Evolutionary conservation across 2,888 invertebrate species (phyloP).

Genomic region (Pollenia angustigena): DNA sequence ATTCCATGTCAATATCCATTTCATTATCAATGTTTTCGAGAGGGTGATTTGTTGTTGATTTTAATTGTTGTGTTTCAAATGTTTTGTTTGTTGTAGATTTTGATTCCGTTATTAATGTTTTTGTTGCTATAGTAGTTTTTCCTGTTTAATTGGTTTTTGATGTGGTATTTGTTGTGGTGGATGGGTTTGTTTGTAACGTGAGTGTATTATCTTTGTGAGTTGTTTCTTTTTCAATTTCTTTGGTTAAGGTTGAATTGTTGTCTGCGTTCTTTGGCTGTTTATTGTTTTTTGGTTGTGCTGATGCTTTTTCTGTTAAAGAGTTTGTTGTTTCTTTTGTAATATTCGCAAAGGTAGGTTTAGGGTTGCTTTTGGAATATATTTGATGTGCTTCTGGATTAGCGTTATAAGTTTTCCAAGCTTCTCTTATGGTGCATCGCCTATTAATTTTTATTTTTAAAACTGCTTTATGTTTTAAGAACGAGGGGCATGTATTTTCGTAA

Average conservation of each 20-base stretch:
- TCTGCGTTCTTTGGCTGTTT: not conserved
- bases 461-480: slow-evolving; percentile 35
- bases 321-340: not conserved
- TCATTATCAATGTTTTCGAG: too few relatives aligned
- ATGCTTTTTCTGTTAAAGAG: not conserved
- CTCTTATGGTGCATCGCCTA: slow-evolving; percentile 16
- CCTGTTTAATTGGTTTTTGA: too few relatives aligned
- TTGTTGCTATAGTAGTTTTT: too few relatives aligned
- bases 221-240: not conserved
- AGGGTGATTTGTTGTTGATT: too few relatives aligned
- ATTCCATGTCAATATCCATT: not conserved
- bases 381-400: slow-evolving; percentile 6
- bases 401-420: slow-evolving; percentile 29
- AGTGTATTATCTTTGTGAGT: not conserved
- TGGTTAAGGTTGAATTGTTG: too few relatives aligned
- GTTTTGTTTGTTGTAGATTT: not conserved
- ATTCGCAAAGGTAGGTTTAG: slow-evolving; percentile 10
- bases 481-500: slow-evolving; percentile 13
- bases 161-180: too few relatives aligned
- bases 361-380: not conserved
- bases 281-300: not conserved
- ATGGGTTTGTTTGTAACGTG: too few relatives aligned
- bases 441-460: slow-evolving; percentile 30
- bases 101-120: too few relatives aligned
- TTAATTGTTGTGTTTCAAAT: not conserved